phyloP scores from a whole-genome alignment of 2,113 vertebrate species.

The Pachyramphus minor region DNA sequence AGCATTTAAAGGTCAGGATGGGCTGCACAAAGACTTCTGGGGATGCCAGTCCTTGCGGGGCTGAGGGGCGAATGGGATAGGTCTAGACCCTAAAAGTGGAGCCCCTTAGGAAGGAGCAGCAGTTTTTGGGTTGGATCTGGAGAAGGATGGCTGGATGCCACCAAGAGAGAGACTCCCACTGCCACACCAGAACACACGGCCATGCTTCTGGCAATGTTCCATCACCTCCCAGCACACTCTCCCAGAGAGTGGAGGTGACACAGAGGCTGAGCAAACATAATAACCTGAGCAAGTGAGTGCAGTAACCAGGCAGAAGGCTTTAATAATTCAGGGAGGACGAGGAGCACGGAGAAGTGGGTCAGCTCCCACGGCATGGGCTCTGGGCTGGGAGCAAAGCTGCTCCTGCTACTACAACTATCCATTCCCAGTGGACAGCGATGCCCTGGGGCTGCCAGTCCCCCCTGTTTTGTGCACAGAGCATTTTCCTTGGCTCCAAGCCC shows the following conservation, averaged over 20 bases:
- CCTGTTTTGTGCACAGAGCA: background rate
- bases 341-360: background rate
- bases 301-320: background rate
- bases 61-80: background rate
- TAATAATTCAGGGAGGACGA: background rate
- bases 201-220: accelerated
- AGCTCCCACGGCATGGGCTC: accelerated
- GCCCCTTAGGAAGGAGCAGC: background rate
- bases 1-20: conserved; percentile 43
- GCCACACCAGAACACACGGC: accelerated
- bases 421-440: accelerated
- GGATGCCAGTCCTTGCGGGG: background rate
- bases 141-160: background rate
- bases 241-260: background rate
- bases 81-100: accelerated
- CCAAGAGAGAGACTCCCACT: background rate
- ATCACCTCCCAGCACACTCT: background rate
- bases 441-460: background rate
- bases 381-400: background rate
- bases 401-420: background rate
- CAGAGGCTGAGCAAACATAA: conserved; percentile 26
- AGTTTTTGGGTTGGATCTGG: background rate
- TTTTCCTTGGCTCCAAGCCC: background rate
- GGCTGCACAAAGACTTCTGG: conserved; percentile 10
- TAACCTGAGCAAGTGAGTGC: background rate